A percentile compares a stretch with the other conserved stretches of the same genome.
phyloP scores from a whole-genome alignment of 2,113 vertebrate species.

The Rafetus swinhoei region DNA sequence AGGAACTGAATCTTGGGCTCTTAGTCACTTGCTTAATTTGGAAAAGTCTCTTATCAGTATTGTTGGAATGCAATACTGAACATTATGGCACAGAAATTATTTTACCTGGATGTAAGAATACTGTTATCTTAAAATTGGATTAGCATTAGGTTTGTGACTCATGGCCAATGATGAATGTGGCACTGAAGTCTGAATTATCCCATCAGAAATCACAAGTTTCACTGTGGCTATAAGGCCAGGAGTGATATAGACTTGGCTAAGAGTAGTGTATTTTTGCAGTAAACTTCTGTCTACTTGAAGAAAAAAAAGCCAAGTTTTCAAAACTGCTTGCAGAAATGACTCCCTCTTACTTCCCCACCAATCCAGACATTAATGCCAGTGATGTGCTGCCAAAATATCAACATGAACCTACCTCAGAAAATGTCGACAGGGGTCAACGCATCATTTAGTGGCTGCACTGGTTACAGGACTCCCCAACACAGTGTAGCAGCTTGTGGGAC shows the following conservation, averaged over 20 bases:
- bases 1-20: slow-evolving; percentile 41
- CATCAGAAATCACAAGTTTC: slow-evolving; percentile 15
- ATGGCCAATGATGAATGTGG: background rate
- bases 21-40: slow-evolving; percentile 55
- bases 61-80: slow-evolving; percentile 22
- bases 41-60: slow-evolving; percentile 35
- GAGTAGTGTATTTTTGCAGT: fast-evolving
- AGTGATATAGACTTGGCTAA: background rate
- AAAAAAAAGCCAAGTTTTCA: background rate
- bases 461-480: background rate
- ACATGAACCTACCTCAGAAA: background rate
- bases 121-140: slow-evolving; percentile 40
- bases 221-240: background rate
- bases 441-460: background rate
- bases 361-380: background rate
- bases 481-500: background rate
- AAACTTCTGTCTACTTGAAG: fast-evolving
- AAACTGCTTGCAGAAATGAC: background rate
- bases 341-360: background rate
- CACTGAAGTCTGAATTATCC: background rate
- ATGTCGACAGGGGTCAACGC: fast-evolving
- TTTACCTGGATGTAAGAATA: slow-evolving; percentile 32
- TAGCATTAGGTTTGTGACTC: slow-evolving; percentile 49
- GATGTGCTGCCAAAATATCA: background rate
- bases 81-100: slow-evolving; percentile 17